Evolutionary conservation across 2,888 invertebrate genomes (phyloP).

Genomic region (Limenitis camilla): DNA sequence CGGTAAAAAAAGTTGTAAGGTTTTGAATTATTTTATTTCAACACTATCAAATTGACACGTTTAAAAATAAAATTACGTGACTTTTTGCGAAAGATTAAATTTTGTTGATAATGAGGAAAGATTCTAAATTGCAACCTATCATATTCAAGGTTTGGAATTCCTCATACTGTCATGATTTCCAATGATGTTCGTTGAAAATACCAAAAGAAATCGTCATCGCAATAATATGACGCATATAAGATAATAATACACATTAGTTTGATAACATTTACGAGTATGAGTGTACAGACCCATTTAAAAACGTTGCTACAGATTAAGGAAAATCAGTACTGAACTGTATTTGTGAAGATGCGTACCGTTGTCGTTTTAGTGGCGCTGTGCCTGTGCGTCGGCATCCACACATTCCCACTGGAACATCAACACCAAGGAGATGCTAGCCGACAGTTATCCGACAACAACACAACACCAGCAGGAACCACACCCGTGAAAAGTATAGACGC

Average conservation of each 20-base stretch:
- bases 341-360: conserved; percentile 21
- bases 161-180: too few species aligned
- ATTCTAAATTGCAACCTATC: too few species aligned
- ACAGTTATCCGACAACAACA: neutral
- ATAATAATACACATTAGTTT: neutral
- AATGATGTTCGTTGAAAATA: too few species aligned
- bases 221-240: neutral
- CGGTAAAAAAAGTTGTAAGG: neutral
- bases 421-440: too few species aligned
- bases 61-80: too few species aligned
- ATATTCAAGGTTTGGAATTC: too few species aligned
- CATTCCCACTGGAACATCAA: neutral
- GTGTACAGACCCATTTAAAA: conserved; percentile 29
- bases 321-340: conserved; percentile 26
- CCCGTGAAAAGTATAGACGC: neutral
- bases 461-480: neutral
- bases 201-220: neutral
- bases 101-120: too few species aligned
- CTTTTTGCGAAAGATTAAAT: too few species aligned
- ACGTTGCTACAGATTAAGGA: conserved; percentile 17
- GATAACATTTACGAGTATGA: conserved; percentile 5
- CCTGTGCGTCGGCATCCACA: conserved; percentile 12
- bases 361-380: conserved; percentile 14
- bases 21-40: neutral
- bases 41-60: too few species aligned